These are phyloP conservation scores for Diaperis boleti DNA, from an alignment of 2,888 invertebrate species.

Conservation along the genomic window DNA sequence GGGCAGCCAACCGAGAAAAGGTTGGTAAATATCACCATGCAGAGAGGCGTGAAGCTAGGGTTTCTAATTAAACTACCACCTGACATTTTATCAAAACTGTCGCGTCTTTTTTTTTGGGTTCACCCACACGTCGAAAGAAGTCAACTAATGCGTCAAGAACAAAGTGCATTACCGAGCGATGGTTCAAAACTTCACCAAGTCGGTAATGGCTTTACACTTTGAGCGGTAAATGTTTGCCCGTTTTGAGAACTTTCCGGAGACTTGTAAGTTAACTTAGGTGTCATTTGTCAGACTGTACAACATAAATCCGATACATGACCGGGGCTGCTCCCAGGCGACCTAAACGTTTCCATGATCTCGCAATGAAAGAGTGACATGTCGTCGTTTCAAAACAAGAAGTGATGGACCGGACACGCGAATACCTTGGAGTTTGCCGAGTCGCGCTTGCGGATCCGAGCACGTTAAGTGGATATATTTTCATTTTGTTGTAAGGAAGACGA, in stretches of 20 bases:
- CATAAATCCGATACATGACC: constrained; percentile 63
- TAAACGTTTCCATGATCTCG: constrained; percentile 23
- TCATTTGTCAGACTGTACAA: constrained; percentile 64
- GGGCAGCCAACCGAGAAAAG: constrained; percentile 39
- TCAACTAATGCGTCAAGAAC: constrained; percentile 25
- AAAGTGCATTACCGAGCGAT: constrained; percentile 31
- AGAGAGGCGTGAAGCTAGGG: not conserved
- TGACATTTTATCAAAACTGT: not conserved
- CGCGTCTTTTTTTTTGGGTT: not conserved
- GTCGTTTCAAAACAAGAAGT: constrained; percentile 49
- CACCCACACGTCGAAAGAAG: not conserved
- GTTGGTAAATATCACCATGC: constrained; percentile 35
- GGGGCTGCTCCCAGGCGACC: constrained; percentile 50
- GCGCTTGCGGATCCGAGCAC: too few species aligned
- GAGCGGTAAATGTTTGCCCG: constrained; percentile 54
- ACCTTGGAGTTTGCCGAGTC: too few species aligned
- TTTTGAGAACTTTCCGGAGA: constrained; percentile 51
- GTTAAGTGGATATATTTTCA: too few species aligned
- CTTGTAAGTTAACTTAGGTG: constrained; percentile 56
- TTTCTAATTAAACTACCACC: not conserved
- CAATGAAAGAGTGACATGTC: constrained; percentile 4
- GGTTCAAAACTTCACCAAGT: constrained; percentile 53
- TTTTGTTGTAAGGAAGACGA: too few species aligned
- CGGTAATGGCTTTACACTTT: constrained; percentile 57
- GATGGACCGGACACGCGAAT: constrained; percentile 50